Percentiles rank a stretch among this genome's conserved stretches.
Evolutionary conservation across 30 jellyfish, hydroid and myxozoan species (phyloP).

Genomic region (Hydractinia echinata): DNA sequence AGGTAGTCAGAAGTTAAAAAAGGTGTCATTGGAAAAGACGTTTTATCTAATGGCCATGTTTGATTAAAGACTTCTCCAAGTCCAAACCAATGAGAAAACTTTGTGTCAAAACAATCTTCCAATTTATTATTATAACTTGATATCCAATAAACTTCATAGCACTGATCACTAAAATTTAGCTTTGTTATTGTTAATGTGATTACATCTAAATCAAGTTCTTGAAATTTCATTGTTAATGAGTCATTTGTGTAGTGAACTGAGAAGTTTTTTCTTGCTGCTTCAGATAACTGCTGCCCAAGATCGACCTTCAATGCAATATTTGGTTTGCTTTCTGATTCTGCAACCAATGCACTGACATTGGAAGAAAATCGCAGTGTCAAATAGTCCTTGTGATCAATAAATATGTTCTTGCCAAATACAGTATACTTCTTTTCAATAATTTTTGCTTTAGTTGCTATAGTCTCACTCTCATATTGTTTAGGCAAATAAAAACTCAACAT

Average conservation of each 20-base stretch:
- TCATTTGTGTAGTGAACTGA: neutral
- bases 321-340: neutral
- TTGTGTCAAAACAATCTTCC: constrained; percentile 57
- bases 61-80: constrained; percentile 69
- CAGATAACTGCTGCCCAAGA: constrained; percentile 20
- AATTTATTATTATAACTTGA: constrained; percentile 11
- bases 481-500: constrained; percentile 90
- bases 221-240: constrained; percentile 12
- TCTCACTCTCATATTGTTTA: constrained; percentile 18
- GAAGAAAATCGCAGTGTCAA: neutral
- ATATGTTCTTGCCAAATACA: neutral
- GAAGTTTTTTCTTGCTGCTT: constrained; percentile 5
- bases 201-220: neutral
- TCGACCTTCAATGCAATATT: neutral
- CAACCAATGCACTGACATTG: neutral
- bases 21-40: constrained; percentile 65
- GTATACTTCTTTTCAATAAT: neutral
- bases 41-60: constrained; percentile 70
- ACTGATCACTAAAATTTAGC: neutral
- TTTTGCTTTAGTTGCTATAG: neutral
- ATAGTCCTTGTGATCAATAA: neutral
- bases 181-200: constrained; percentile 18
- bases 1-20: constrained; percentile 56
- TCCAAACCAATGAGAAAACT: constrained; percentile 72
- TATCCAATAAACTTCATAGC: constrained; percentile 29